A percentile compares a stretch with the other conserved stretches of the same genome.
These are phyloP conservation scores for Nymphalis polychloros DNA, from an alignment of 2,888 invertebrate species.

Conservation along the genomic window DNA sequence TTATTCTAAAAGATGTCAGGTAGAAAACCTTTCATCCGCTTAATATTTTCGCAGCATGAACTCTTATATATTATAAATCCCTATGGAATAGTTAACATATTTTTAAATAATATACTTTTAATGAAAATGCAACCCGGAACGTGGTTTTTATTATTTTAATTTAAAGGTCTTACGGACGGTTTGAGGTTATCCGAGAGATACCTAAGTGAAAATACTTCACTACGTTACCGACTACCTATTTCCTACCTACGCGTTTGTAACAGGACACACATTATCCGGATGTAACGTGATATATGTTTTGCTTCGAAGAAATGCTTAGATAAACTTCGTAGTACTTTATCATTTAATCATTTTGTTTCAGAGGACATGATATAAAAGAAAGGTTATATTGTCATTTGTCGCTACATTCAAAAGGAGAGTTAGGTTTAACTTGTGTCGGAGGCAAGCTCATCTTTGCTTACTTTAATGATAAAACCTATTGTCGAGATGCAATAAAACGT, in stretches of 20 bases:
- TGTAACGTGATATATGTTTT: conserved; percentile 31
- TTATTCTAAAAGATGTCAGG: conserved; percentile 45
- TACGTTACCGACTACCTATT: background rate
- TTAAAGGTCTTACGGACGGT: too few species aligned
- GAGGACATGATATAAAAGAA: background rate
- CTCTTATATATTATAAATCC: background rate
- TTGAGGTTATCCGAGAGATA: background rate
- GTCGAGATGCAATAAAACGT: background rate
- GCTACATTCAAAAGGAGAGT: too few species aligned
- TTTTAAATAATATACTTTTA: too few species aligned
- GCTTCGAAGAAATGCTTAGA: conserved; percentile 17
- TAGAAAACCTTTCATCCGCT: conserved; percentile 23
- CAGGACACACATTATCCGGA: conserved; percentile 25
- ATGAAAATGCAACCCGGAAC: too few species aligned
- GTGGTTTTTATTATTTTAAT: too few species aligned
- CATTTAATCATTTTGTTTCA: too few species aligned
- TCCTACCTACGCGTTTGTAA: conserved; percentile 5
- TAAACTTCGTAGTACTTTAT: too few species aligned
- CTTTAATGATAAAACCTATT: background rate
- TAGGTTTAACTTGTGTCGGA: too few species aligned
- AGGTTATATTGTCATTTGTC: background rate
- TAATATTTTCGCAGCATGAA: conserved; percentile 4
- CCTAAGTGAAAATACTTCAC: background rate
- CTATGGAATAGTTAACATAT: background rate
- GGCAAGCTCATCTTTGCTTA: too few species aligned